Base-by-base conservation (phyloP, 2,888 invertebrate genomes). In the Tenthredo distinguenda region DNA sequence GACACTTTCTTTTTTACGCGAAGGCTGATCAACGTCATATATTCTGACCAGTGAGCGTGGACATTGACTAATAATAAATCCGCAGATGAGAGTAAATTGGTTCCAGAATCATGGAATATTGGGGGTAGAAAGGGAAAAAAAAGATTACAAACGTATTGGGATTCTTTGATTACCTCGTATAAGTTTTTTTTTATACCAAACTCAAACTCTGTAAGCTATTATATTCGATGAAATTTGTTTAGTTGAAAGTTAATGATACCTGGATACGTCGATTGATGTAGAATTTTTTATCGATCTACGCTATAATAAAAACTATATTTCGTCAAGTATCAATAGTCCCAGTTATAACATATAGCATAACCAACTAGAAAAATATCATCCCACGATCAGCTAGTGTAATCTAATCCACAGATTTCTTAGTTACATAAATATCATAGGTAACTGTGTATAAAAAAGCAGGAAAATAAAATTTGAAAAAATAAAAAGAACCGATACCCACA, bases 1-100 rank as follows among this genome's bases (percentile, higher is more conserved):
- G 50, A 31, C 0, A 62, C 37, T 62, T 81, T 81, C 58, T 81
- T 81, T 37, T 62, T 62, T 7, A 81, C 34, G 12, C 4, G 77
- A 81, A 81, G 81, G 62, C n/a, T 81, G 21, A 81, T 81, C 40
- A 58, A 21, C 58, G n/a, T n/a, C 37, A 62, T 40, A 40, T 31
- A 34, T 31, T 15, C 50, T 50, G n/a, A 40, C 37, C n/a, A 37
- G 10, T 18, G 12, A 12, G 10, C 21, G 12, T n/a, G 58, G 21
- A 62, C 12, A 62, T 40, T 58, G 50, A 34, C 18, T 50, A 31
- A 37, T 62, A 81, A 81, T 62, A n/a, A 34, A 37, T 9, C 10
- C 26, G 6, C 31, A n/a, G 34, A 31, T 15, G 47, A 55, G 50
- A 12, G n/a, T 21, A 26, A 21, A 74, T 43, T 74, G 34, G 12